These are phyloP conservation scores for Ormyrus labotus DNA, from an alignment of 2,888 invertebrate species.

Conservation along the genomic window DNA sequence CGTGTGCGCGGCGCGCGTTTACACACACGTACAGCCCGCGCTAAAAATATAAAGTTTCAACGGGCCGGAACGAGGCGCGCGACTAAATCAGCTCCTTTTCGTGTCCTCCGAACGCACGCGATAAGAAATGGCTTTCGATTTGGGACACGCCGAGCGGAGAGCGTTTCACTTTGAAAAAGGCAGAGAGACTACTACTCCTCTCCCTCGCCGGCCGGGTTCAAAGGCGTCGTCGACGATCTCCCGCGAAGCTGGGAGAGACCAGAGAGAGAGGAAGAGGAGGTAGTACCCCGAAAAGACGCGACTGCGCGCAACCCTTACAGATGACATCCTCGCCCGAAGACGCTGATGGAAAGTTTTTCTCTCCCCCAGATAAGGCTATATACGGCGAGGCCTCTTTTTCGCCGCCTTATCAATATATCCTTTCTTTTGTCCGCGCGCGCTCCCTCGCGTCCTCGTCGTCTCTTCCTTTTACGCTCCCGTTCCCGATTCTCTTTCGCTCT, in stretches of 20 bases:
- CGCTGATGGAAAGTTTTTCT: constrained; percentile 28
- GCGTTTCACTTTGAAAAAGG: constrained; percentile 51
- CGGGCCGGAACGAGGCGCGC: background rate
- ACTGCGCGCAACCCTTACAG: no score
- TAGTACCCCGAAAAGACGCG: no score
- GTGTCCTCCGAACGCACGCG: background rate
- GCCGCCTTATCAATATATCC: constrained; percentile 22
- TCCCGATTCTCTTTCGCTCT: background rate
- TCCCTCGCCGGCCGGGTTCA: background rate
- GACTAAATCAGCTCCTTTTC: constrained; percentile 25
- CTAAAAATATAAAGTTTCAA: constrained; percentile 26
- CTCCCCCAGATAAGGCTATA: constrained; percentile 15
- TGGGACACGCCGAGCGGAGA: constrained; percentile 35
- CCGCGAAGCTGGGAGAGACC: no score
- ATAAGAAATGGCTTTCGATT: constrained; percentile 59
- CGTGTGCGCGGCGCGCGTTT: no score
- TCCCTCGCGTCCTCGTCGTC: constrained; percentile 32
- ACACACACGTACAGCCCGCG: background rate
- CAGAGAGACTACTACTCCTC: background rate
- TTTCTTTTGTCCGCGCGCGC: constrained; percentile 6
- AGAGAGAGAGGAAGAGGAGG: no score
- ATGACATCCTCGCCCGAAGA: no score
- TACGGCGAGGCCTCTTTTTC: constrained; percentile 24
- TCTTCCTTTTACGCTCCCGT: constrained; percentile 2
- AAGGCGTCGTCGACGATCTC: background rate